These are phyloP conservation scores for Lontra canadensis DNA, from an alignment of 2,113 vertebrate species.

Conservation along the genomic window DNA sequence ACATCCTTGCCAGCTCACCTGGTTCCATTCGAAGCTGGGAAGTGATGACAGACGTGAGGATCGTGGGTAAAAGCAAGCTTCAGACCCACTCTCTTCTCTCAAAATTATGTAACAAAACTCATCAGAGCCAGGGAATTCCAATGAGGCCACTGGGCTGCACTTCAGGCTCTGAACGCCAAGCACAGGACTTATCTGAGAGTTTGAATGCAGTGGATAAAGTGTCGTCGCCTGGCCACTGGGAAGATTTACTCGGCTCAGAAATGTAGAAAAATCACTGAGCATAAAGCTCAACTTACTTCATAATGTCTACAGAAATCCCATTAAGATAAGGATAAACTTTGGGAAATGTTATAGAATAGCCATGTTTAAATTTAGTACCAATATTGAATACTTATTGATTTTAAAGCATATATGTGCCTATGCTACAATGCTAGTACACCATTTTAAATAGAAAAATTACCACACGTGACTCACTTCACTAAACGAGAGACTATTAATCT, in stretches of 20 bases:
- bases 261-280: neutral
- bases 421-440: neutral
- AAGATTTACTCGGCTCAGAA: neutral
- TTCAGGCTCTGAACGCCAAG: fast-evolving
- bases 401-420: neutral
- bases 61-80: neutral
- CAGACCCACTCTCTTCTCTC: neutral
- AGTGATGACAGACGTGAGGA: neutral
- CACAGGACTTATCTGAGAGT: neutral
- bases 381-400: neutral
- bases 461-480: neutral
- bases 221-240: too few relatives aligned
- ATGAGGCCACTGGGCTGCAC: neutral
- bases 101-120: neutral
- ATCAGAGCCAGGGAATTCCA: neutral
- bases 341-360: neutral
- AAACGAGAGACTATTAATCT: neutral
- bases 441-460: neutral
- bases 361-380: conserved; percentile 20
- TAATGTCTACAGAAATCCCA: neutral
- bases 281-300: neutral
- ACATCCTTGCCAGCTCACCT: neutral
- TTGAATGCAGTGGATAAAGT: neutral
- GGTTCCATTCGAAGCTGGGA: neutral
- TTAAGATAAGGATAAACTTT: conserved; percentile 3